Evolutionary conservation across 92 coral and sea anemone genomes (phyloP), one percentile per base, ranked within the genome.

Genomic region (Bergia puertoricense): DNA sequence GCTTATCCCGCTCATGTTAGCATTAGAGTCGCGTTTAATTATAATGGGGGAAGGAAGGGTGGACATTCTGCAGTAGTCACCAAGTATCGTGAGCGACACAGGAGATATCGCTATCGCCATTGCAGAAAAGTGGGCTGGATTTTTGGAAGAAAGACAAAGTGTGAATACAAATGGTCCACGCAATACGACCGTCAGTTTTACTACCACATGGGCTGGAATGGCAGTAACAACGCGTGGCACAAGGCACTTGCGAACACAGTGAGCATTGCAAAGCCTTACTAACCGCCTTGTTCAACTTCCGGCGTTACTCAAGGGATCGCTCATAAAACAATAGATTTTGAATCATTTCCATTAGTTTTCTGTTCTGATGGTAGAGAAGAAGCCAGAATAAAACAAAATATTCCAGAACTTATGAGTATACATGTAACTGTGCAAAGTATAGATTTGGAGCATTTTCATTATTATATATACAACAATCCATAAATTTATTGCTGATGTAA

Each of bases 191-290:
- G 88, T 48, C 65, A 86, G 69, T 86, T 75, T 48, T 71, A 15
- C 80, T 10, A 83, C 8, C 90, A 74, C 18, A 88, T 88, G 65
- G 93, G 93, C 15, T 91, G 94, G 94, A 90, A 90, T 43, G 92
- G 94, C 16, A 0, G 2, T 1, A 30, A 37, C 36, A 92, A 86
- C n/a, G 88, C 88, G 4, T 92, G 94, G 94, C 91, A 92, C 67
- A 77, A 57, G 78, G 85, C 80, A 43, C 71, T 37, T 81, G 62
- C 76, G 13, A 16, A 39, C 0, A 65, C 76, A 13, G 76, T 36
- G 37, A 67, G 86, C 9, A 81, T 81, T 39, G 75, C 86, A 0
- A 81, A 81, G 74, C 86, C 86, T 14, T 44, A 62, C 6, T 80
- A 80, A 46, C 57, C 57, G 11, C 2, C 57, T 54, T 13, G 1